Evolutionary conservation across 1,140 invertebrate genomes (phyloP).

Genomic region (Drosophila virilis): DNA sequence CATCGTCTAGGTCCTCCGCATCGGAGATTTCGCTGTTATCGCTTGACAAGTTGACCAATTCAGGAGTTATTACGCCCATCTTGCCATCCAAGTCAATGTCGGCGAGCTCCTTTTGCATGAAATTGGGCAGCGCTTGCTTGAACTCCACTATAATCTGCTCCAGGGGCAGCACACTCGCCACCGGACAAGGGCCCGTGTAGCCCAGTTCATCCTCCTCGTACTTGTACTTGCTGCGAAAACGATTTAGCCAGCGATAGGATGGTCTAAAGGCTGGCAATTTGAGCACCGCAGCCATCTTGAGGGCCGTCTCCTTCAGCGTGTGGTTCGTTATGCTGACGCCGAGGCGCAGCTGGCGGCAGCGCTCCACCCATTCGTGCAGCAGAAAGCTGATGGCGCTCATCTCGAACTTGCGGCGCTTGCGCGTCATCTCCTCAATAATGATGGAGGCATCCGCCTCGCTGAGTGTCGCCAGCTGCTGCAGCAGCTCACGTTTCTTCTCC

Average conservation of each 20-base stretch:
- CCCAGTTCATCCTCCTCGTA: constrained; percentile 76
- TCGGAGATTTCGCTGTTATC: constrained; percentile 74
- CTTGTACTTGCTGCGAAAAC: constrained; percentile 77
- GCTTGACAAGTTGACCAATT: constrained; percentile 66
- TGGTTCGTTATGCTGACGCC: constrained; percentile 63
- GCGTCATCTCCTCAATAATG: constrained; percentile 80
- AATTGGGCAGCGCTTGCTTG: constrained; percentile 72
- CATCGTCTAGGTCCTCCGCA: constrained; percentile 58
- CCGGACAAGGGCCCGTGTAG: constrained; percentile 40
- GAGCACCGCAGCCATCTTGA: constrained; percentile 70
- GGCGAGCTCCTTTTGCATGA: constrained; percentile 75
- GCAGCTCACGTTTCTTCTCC: constrained; percentile 72
- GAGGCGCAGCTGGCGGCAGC: constrained; percentile 61
- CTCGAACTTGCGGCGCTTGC: constrained; percentile 79
- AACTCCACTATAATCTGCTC: constrained; percentile 81
- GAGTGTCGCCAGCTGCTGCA: constrained; percentile 72
- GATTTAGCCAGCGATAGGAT: constrained; percentile 79
- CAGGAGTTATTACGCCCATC: constrained; percentile 10
- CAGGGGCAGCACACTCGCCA: constrained; percentile 55
- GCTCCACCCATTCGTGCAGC: constrained; percentile 75
- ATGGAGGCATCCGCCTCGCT: constrained; percentile 77
- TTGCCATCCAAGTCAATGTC: constrained; percentile 27
- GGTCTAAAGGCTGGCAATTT: constrained; percentile 74
- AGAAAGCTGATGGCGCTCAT: constrained; percentile 82
- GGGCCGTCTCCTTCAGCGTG: constrained; percentile 73